A percentile compares a stretch with the other conserved stretches of the same genome.
phyloP scores from a whole-genome alignment of 2,797 vertebrate genomes.

The Myiotriccus ornatus region DNA sequence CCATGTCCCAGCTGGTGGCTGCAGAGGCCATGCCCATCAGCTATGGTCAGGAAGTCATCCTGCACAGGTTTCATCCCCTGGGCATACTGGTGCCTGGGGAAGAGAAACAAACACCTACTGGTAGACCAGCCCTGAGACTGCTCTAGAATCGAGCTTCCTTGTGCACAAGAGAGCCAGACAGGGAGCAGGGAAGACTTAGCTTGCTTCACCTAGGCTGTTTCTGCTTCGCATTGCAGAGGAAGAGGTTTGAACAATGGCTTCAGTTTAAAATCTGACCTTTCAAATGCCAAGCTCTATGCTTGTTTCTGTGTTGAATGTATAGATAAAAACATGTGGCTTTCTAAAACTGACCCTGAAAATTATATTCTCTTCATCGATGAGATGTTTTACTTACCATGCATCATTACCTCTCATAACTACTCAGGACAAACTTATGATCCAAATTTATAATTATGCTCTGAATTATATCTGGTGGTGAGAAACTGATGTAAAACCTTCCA shows the following conservation, averaged over 20 bases:
- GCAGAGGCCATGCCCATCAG: background rate
- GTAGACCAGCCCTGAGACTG: background rate
- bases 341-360: background rate
- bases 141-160: background rate
- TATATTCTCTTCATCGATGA: background rate
- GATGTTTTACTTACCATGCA: background rate
- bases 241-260: background rate
- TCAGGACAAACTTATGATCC: background rate
- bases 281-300: background rate
- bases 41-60: background rate
- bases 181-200: background rate
- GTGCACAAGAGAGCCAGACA: background rate
- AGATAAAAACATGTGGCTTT: background rate
- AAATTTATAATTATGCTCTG: background rate
- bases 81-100: rapidly evolving
- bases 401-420: background rate
- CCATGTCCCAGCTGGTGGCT: rapidly evolving
- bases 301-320: background rate
- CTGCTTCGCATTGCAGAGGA: background rate
- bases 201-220: background rate
- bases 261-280: constrained; percentile 9
- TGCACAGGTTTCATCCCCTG: background rate
- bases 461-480: background rate
- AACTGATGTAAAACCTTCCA: background rate
- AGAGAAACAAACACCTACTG: background rate